phyloP scores from a whole-genome alignment of 1,140 invertebrate species.

The Trichogramma pretiosum region DNA sequence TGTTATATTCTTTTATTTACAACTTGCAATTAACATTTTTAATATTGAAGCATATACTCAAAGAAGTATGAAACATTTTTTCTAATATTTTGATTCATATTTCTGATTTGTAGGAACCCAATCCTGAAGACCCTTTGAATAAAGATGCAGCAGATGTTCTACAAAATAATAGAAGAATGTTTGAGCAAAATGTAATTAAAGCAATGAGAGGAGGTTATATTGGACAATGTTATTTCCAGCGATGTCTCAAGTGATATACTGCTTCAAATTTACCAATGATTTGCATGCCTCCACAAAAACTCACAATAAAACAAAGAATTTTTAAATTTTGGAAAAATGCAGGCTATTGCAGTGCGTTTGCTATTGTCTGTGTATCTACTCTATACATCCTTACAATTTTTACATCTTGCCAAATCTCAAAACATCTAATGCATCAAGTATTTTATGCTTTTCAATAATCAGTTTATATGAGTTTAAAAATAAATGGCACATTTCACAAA shows the following conservation, averaged over 20 bases:
- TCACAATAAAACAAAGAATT: slow-evolving; percentile 25
- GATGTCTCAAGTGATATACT: slow-evolving; percentile 85
- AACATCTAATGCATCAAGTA: slow-evolving; percentile 35
- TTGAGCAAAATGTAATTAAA: slow-evolving; percentile 93
- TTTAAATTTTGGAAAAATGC: slow-evolving; percentile 24
- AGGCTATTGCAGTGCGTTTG: slow-evolving; percentile 21
- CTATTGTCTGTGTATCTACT: slow-evolving; percentile 26
- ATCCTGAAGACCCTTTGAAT: slow-evolving; percentile 96
- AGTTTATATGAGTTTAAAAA: no score
- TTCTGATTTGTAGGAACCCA: slow-evolving; percentile 71
- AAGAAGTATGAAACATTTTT: background rate
- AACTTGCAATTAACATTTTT: background rate
- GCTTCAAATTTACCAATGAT: slow-evolving; percentile 18
- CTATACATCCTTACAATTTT: slow-evolving; percentile 38
- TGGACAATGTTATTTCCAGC: slow-evolving; percentile 86
- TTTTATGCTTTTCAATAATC: slow-evolving; percentile 33
- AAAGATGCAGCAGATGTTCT: slow-evolving; percentile 98
- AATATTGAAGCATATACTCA: no score
- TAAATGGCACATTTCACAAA: no score
- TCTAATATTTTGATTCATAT: background rate
- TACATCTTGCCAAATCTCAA: slow-evolving; percentile 36
- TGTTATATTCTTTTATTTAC: background rate
- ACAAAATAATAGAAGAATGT: slow-evolving; percentile 85
- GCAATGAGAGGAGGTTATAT: slow-evolving; percentile 93
- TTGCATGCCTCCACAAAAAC: slow-evolving; percentile 23